Evolutionary conservation across 1,140 invertebrate genomes (phyloP).

Genomic region (Drosophila sp.): DNA sequence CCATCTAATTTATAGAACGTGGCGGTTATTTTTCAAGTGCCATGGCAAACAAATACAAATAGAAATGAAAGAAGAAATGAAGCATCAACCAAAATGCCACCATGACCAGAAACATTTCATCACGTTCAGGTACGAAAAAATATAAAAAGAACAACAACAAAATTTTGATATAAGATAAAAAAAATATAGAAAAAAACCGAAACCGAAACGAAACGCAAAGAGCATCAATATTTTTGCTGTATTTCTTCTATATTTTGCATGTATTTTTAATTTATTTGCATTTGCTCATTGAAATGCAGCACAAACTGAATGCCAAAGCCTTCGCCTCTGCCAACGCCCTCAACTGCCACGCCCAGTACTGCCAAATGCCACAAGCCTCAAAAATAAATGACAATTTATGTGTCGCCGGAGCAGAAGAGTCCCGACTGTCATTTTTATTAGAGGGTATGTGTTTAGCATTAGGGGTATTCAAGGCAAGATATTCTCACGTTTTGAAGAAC

Average conservation of each 20-base stretch:
- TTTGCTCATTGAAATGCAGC: constrained; percentile 80
- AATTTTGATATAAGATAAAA: constrained; percentile 49
- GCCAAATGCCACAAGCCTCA: constrained; percentile 57
- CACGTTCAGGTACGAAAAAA: constrained; percentile 45
- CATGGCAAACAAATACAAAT: constrained; percentile 41
- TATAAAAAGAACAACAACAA: constrained; percentile 12
- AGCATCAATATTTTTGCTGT: constrained; percentile 74
- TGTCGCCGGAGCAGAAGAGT: constrained; percentile 28
- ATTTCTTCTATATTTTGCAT: constrained; percentile 52
- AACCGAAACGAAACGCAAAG: constrained; percentile 25
- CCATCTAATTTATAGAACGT: constrained; percentile 77
- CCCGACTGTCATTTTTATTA: constrained; percentile 46
- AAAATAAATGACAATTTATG: constrained; percentile 77
- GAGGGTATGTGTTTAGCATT: background rate
- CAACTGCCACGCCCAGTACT: background rate
- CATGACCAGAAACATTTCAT: constrained; percentile 58
- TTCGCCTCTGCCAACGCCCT: too few species aligned
- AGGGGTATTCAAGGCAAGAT: background rate
- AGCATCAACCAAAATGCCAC: constrained; percentile 7
- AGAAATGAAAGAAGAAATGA: constrained; percentile 28
- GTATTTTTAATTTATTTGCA: constrained; percentile 80
- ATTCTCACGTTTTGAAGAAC: too few species aligned
- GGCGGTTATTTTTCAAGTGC: constrained; percentile 60
- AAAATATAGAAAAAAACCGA: constrained; percentile 11
- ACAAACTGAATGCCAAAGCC: constrained; percentile 53